phyloP scores from a whole-genome alignment of 2,888 invertebrate genomes.

The Brachynemurus nebulosus region DNA sequence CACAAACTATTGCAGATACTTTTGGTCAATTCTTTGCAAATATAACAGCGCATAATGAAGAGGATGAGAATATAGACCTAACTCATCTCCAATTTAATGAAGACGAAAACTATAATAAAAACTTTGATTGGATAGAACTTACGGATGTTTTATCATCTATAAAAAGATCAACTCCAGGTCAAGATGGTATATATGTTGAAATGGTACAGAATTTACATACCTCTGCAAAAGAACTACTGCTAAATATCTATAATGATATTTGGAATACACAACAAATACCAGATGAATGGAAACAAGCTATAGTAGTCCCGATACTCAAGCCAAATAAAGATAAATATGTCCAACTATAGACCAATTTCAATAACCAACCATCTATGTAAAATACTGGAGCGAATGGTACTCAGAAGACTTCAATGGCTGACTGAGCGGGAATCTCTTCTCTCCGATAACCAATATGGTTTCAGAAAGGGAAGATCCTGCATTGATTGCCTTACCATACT shows the following conservation, averaged over 20 bases:
- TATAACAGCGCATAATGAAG: background rate
- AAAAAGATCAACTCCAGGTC: conserved; percentile 8
- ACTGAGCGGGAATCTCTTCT: too few relatives aligned
- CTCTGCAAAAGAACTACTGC: background rate
- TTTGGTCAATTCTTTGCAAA: background rate
- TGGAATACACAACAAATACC: conserved; percentile 8
- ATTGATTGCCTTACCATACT: too few relatives aligned
- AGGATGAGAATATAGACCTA: background rate
- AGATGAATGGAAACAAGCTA: conserved; percentile 3
- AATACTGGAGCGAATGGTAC: conserved; percentile 8
- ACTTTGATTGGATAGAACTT: too few relatives aligned
- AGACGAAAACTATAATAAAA: conserved; percentile 2
- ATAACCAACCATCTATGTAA: conserved; percentile 9
- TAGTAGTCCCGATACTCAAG: conserved; percentile 9
- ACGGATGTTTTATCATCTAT: too few relatives aligned
- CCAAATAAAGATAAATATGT: background rate
- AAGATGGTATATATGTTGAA: conserved; percentile 3
- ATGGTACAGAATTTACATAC: conserved; percentile 7
- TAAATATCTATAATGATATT: conserved; percentile 9
- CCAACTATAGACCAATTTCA: conserved; percentile 9
- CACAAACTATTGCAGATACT: background rate
- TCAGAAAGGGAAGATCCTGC: too few relatives aligned
- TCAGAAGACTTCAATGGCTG: conserved; percentile 7
- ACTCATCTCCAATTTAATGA: background rate
- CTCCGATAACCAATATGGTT: too few relatives aligned